Evolutionary conservation across 1,140 invertebrate genomes (phyloP).

Genomic region (Planococcus citri): DNA sequence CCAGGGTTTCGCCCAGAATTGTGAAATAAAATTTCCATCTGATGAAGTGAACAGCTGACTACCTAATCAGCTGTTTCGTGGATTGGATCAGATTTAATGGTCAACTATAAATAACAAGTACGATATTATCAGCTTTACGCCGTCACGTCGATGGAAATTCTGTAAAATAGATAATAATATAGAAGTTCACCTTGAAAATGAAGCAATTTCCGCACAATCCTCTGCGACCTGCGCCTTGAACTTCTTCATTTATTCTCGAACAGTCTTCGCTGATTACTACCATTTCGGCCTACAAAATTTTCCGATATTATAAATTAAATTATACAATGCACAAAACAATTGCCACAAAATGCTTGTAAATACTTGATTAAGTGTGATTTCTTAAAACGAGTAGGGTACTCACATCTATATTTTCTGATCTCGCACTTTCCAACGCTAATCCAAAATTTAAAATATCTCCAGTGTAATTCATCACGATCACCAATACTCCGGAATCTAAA

Average conservation of each 20-base stretch:
- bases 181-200: slow-evolving; percentile 53
- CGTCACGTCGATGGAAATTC: not conserved
- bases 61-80: no score
- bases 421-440: slow-evolving; percentile 60
- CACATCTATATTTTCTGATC: slow-evolving; percentile 47
- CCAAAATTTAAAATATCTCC: slow-evolving; percentile 79
- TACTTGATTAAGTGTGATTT: not conserved
- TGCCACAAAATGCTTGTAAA: not conserved
- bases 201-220: slow-evolving; percentile 63
- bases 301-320: no score
- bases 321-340: no score
- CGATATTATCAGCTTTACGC: no score
- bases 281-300: slow-evolving; percentile 29
- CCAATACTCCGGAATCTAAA: slow-evolving; percentile 46
- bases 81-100: no score
- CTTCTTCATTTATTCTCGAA: slow-evolving; percentile 38
- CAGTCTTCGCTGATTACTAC: slow-evolving; percentile 58
- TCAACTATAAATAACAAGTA: no score
- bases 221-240: slow-evolving; percentile 49
- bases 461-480: slow-evolving; percentile 74
- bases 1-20: no score
- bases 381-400: slow-evolving; percentile 25
- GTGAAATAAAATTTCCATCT: no score
- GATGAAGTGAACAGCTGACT: no score
- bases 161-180: not conserved